phyloP scores from a whole-genome alignment of 2,888 invertebrate species.

The Eremobia ochroleuca region DNA sequence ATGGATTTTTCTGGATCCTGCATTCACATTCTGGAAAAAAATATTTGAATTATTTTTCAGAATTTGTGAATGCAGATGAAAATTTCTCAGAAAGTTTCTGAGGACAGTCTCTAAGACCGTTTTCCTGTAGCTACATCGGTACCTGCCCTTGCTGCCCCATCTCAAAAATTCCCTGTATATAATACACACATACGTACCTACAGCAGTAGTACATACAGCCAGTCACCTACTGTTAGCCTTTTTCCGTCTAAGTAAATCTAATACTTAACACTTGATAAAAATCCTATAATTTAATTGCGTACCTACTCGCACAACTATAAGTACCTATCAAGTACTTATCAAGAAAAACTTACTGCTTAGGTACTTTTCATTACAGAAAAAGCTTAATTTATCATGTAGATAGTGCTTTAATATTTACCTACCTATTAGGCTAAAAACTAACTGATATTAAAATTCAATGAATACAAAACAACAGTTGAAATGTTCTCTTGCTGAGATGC shows the following conservation, averaged over 20 bases:
- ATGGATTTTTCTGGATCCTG: background rate
- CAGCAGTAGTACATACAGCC: background rate
- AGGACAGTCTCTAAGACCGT: background rate
- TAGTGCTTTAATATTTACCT: background rate
- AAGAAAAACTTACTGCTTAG: background rate
- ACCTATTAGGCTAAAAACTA: background rate
- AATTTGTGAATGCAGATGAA: background rate
- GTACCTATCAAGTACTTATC: background rate
- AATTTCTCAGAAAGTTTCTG: background rate
- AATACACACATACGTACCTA: background rate
- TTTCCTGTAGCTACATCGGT: background rate
- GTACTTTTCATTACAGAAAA: background rate
- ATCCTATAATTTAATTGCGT: background rate
- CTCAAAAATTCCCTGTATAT: background rate
- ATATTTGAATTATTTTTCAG: background rate
- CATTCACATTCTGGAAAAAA: background rate
- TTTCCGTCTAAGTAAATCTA: background rate
- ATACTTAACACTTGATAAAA: background rate
- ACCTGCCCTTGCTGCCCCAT: background rate
- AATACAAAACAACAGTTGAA: slow-evolving; percentile 3
- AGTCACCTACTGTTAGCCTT: background rate
- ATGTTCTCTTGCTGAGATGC: slow-evolving; percentile 37
- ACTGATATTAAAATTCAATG: background rate
- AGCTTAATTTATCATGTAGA: too few species aligned
- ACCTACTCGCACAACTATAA: background rate